A percentile compares a stretch with the other conserved stretches of the same genome.
Evolutionary conservation across 2,113 vertebrate species (phyloP).

Genomic region (Hemicordylus capensis): DNA sequence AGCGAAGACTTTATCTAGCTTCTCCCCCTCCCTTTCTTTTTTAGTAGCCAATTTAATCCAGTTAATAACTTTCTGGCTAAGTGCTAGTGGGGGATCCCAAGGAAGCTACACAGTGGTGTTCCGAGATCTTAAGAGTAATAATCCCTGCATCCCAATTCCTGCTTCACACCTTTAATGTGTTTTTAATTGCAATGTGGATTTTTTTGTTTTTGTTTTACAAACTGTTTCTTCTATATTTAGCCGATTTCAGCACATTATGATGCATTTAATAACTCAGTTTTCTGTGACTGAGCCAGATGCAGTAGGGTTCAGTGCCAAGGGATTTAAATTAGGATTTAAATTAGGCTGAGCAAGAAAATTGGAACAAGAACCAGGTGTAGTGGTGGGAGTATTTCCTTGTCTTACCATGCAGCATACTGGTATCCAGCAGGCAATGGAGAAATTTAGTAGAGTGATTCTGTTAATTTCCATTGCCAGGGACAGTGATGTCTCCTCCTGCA

Average conservation of each 20-base stretch:
- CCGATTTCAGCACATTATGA: constrained; percentile 25
- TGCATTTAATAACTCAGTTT: constrained; percentile 25
- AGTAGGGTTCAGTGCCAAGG: neutral
- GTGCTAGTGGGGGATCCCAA: constrained; percentile 1
- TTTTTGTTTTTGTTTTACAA: constrained; percentile 19
- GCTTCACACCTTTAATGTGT: constrained; percentile 28
- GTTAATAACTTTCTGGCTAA: constrained; percentile 24
- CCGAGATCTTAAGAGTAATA: constrained; percentile 13
- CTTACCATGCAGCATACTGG: neutral
- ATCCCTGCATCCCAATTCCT: constrained; percentile 25
- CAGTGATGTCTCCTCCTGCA: neutral
- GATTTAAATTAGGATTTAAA: constrained; percentile 34
- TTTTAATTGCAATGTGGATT: constrained; percentile 25
- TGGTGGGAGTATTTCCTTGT: neutral
- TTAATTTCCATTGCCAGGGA: neutral
- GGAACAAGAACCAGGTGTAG: constrained; percentile 21
- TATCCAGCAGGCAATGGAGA: neutral
- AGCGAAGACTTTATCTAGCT: neutral
- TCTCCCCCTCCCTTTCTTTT: neutral
- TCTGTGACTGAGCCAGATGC: constrained; percentile 28
- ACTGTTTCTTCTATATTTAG: constrained; percentile 35
- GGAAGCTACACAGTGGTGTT: constrained; percentile 6
- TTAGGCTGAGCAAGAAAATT: constrained; percentile 21
- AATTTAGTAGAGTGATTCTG: neutral
- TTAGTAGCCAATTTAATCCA: constrained; percentile 16